Percentiles rank a stretch among this genome's conserved stretches.
Conservation (phyloP, 1,140 invertebrate genomes). For the Drosophila pseudoobscura region DNA sequence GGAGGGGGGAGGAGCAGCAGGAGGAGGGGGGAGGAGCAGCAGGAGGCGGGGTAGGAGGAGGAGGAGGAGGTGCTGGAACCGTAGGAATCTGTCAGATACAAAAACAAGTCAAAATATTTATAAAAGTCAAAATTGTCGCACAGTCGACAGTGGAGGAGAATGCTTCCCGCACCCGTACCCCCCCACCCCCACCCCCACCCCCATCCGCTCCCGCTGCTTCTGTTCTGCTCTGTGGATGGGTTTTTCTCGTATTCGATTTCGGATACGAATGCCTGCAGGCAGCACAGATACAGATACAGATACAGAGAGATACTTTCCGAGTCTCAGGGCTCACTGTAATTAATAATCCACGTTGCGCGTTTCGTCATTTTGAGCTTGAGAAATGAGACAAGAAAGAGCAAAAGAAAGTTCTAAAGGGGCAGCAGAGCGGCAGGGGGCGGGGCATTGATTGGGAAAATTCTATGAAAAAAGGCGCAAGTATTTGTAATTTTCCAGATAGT, state of each 20-base stretch:
- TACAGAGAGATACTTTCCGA: conserved; percentile 32
- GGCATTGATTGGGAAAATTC: conserved; percentile 35
- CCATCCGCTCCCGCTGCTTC: no score
- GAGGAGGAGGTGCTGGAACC: neutral
- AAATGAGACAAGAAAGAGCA: conserved; percentile 50
- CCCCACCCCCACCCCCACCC: no score
- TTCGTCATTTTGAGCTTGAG: conserved; percentile 78
- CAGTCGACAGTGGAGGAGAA: conserved; percentile 26
- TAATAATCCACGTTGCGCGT: conserved; percentile 78
- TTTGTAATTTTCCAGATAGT: conserved; percentile 73
- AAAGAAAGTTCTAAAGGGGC: conserved; percentile 53
- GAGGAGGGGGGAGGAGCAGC: neutral
- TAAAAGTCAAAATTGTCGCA: conserved; percentile 81
- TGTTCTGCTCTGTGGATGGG: neutral
- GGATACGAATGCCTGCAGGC: conserved; percentile 49
- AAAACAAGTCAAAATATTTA: conserved; percentile 79
- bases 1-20: neutral
- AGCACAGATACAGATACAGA: conserved; percentile 21
- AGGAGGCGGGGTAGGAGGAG: neutral
- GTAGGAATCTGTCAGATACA: conserved; percentile 45
- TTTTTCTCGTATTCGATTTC: conserved; percentile 69
- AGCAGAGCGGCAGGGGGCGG: conserved; percentile 14
- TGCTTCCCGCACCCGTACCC: no score
- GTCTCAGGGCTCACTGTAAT: conserved; percentile 65
- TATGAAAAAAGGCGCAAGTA: conserved; percentile 61